Conservation (phyloP, 2,888 invertebrate species). For the Eupithecia abbreviata region DNA sequence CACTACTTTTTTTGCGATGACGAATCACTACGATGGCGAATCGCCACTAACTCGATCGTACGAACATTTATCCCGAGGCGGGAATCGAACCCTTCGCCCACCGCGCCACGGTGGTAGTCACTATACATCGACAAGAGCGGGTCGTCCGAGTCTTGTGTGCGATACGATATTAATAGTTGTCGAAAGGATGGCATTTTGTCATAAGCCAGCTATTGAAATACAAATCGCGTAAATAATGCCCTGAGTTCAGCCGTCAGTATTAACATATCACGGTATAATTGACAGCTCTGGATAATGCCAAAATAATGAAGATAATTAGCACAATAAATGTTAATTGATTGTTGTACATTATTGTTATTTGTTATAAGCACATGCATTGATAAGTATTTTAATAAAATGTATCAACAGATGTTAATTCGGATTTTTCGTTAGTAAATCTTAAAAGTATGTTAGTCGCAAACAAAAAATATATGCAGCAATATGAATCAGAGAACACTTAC, state of each 20-base stretch:
- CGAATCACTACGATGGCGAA: too few relatives aligned
- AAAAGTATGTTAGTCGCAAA: conserved; percentile 35
- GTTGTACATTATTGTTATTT: neutral
- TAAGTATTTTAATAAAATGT: neutral
- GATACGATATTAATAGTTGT: neutral
- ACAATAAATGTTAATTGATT: neutral
- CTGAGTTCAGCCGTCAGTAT: neutral
- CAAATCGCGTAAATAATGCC: neutral
- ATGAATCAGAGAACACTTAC: conserved; percentile 55
- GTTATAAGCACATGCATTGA: neutral
- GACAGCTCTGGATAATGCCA: neutral
- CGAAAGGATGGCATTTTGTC: neutral
- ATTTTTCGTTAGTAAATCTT: conserved; percentile 10
- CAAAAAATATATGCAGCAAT: conserved; percentile 37
- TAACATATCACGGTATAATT: neutral
- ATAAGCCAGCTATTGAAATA: neutral
- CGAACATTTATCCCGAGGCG: too few relatives aligned
- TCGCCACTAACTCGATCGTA: too few relatives aligned
- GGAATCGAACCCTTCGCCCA: too few relatives aligned
- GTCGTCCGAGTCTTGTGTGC: neutral
- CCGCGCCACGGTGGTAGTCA: too few relatives aligned
- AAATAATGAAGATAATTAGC: neutral
- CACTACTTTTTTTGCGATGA: too few relatives aligned
- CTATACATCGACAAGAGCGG: neutral
- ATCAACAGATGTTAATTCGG: neutral